phyloP scores from a whole-genome alignment of 2,113 vertebrate species.

The Cyanoramphus novaezelandiae region DNA sequence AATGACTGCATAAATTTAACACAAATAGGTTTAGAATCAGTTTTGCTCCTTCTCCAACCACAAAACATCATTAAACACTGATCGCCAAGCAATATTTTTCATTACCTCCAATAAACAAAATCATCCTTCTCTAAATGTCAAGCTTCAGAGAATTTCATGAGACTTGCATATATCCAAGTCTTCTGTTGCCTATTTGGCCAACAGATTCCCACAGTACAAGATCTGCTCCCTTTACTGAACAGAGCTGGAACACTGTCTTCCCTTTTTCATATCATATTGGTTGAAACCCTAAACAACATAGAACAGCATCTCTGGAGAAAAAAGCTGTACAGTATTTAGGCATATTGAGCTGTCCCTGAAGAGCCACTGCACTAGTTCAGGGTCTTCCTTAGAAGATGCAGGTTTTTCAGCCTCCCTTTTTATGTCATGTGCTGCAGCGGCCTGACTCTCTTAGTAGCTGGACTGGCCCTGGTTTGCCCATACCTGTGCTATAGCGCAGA shows the following conservation, averaged over 20 bases:
- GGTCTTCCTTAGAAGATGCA: neutral
- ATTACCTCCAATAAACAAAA: neutral
- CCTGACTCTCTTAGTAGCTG: fast-evolving
- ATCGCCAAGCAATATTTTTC: neutral
- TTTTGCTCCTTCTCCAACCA: neutral
- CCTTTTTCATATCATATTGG: neutral
- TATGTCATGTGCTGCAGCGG: fast-evolving
- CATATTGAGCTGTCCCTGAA: neutral
- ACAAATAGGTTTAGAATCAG: neutral
- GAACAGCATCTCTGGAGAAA: neutral
- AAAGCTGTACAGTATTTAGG: neutral
- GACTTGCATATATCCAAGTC: neutral
- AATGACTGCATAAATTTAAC: neutral
- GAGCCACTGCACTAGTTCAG: neutral
- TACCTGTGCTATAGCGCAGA: neutral
- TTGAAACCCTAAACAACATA: too few species aligned
- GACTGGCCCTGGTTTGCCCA: neutral
- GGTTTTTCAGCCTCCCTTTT: neutral
- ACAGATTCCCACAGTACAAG: neutral
- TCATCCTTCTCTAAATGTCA: neutral
- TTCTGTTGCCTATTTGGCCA: neutral
- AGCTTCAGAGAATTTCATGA: neutral
- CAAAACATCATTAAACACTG: neutral
- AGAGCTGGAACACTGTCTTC: neutral
- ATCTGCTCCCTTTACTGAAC: neutral